A percentile compares a stretch with the other conserved stretches of the same genome.
These are phyloP conservation scores for Schizotus pectinicornis DNA, from an alignment of 2,888 invertebrate species.

Conservation along the genomic window DNA sequence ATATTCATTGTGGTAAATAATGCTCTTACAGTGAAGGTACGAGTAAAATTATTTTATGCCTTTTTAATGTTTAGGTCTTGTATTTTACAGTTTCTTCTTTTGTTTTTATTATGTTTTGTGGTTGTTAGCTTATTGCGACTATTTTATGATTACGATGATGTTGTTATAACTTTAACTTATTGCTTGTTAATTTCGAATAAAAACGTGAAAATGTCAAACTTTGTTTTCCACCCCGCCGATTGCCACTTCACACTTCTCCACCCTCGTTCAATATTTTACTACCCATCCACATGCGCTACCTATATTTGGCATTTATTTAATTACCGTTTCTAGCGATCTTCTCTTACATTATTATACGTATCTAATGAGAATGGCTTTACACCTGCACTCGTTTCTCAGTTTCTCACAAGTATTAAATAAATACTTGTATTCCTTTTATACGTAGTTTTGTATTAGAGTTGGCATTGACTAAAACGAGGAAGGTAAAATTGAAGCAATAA, in stretches of 20 bases:
- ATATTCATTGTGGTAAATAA: conserved; percentile 38
- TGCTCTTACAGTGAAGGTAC: conserved; percentile 33
- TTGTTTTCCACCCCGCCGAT: background rate
- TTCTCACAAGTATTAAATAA: no score
- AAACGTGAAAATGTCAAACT: conserved; percentile 29
- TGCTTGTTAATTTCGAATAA: conserved; percentile 34
- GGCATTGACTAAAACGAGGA: no score
- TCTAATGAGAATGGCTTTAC: no score
- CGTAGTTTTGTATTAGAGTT: no score
- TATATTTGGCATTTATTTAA: no score
- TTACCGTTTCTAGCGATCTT: no score
- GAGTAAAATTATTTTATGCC: conserved; percentile 38
- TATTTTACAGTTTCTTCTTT: conserved; percentile 33
- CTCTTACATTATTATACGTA: no score
- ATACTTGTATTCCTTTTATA: no score
- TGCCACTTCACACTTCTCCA: background rate
- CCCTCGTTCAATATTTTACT: background rate
- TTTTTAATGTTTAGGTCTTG: conserved; percentile 37
- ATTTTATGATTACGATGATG: conserved; percentile 36
- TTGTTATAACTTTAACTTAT: conserved; percentile 32
- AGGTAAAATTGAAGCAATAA: no score
- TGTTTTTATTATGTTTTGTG: conserved; percentile 33
- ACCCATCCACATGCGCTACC: background rate
- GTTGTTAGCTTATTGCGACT: conserved; percentile 32
- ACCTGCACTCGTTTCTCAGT: no score